These are phyloP conservation scores for Procambarus clarkii DNA, from an alignment of 1,140 invertebrate genomes.

Conservation along the genomic window DNA sequence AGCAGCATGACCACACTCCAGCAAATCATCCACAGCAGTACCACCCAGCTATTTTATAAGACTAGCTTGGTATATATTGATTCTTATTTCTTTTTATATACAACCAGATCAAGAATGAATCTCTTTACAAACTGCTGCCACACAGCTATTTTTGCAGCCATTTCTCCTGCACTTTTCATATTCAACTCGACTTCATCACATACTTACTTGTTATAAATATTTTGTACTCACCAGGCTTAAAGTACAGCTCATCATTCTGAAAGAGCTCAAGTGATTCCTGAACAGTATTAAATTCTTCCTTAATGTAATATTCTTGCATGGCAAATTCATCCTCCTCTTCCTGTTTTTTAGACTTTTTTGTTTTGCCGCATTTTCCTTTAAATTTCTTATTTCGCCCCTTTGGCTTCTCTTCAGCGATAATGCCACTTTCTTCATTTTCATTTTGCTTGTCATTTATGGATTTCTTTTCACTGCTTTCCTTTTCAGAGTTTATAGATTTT, in stretches of 20 bases:
- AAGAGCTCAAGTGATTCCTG: slow-evolving; percentile 79
- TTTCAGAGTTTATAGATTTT: background rate
- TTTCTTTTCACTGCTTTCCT: background rate
- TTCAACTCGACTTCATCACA: too few relatives aligned
- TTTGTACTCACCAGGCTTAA: slow-evolving; percentile 78
- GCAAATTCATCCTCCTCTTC: slow-evolving; percentile 70
- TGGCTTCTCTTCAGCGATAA: background rate
- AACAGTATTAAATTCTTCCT: slow-evolving; percentile 76
- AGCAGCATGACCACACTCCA: too few relatives aligned
- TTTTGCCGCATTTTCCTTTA: slow-evolving; percentile 19
- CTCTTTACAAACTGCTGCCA: too few relatives aligned
- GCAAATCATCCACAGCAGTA: too few relatives aligned
- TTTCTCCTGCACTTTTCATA: too few relatives aligned
- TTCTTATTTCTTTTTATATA: too few relatives aligned
- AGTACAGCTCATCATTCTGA: slow-evolving; percentile 80
- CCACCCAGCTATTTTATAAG: too few relatives aligned
- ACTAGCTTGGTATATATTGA: too few relatives aligned
- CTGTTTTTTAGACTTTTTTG: slow-evolving; percentile 38
- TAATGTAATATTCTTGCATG: slow-evolving; percentile 76
- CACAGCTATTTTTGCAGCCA: too few relatives aligned
- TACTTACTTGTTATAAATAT: too few relatives aligned
- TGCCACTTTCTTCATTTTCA: background rate
- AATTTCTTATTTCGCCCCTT: background rate
- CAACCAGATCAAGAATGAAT: too few relatives aligned
- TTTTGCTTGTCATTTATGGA: slow-evolving; percentile 1